Evolutionary conservation across 1,140 invertebrate species (phyloP).

Genomic region (Cydia amplana): DNA sequence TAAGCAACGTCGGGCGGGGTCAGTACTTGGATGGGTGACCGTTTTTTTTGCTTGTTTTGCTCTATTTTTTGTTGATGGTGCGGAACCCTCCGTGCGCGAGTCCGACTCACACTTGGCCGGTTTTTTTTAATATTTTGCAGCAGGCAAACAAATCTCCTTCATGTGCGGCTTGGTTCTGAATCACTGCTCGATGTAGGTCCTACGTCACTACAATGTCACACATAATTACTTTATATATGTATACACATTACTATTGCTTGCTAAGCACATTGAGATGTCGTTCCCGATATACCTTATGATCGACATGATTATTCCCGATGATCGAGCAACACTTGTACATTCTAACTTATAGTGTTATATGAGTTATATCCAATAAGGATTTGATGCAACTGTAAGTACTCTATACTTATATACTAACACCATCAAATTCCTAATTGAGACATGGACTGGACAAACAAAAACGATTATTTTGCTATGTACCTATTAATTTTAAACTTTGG

Average conservation of each 20-base stretch:
- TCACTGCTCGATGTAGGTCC: not conserved
- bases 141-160: not conserved
- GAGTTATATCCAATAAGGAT: too few relatives aligned
- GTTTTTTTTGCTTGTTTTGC: too few relatives aligned
- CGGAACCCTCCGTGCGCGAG: too few relatives aligned
- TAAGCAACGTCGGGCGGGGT: too few relatives aligned
- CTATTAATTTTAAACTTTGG: not conserved
- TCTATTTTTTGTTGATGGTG: too few relatives aligned
- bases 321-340: not conserved
- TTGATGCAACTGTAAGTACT: not conserved
- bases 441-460: not conserved
- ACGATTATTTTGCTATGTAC: not conserved
- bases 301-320: not conserved
- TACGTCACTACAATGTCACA: conserved; percentile 7
- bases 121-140: too few relatives aligned
- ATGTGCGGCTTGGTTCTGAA: not conserved
- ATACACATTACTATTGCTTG: conserved; percentile 16
- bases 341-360: not conserved
- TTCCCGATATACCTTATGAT: conserved; percentile 10
- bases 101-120: too few relatives aligned
- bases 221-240: conserved; percentile 7
- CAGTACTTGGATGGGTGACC: too few relatives aligned
- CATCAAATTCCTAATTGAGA: not conserved
- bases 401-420: not conserved
- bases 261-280: not conserved